Percentiles rank a stretch among this genome's conserved stretches.
Conservation (phyloP, 2,113 vertebrate genomes). For the Rhinolophus sinicus region DNA sequence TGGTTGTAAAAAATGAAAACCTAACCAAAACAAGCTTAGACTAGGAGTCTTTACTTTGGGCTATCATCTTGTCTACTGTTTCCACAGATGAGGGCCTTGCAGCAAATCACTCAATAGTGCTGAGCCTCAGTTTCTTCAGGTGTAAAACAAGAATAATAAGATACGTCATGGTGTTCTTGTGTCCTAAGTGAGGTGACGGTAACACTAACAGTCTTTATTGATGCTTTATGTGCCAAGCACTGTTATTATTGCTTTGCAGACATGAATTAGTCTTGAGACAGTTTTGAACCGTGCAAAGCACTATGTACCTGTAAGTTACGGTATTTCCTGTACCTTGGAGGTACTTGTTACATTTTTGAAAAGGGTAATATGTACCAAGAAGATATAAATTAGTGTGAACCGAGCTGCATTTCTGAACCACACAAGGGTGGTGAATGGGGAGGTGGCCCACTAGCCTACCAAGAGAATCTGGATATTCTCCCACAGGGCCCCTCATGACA, state of each 20-base stretch:
- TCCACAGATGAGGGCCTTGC: background rate
- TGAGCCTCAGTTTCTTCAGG: background rate
- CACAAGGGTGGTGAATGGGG: background rate
- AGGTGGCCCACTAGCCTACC: background rate
- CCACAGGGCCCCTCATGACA: too few species aligned
- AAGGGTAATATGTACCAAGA: background rate
- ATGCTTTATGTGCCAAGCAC: too few species aligned
- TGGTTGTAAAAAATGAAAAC: conserved; percentile 9
- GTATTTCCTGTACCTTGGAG: background rate
- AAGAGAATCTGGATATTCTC: background rate
- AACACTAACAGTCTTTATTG: rapidly evolving
- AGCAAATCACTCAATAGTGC: background rate
- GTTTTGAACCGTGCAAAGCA: background rate
- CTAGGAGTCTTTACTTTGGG: background rate
- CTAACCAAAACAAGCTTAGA: background rate
- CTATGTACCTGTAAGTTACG: background rate
- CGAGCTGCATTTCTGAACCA: background rate
- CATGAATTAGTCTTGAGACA: background rate
- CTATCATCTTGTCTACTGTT: background rate
- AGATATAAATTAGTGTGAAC: background rate
- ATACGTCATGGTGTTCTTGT: rapidly evolving
- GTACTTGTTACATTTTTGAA: background rate
- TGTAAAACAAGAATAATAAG: background rate
- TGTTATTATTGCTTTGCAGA: background rate
- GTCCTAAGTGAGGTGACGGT: background rate